A percentile compares a stretch with the other conserved stretches of the same genome.
Conservation (phyloP, 1,140 invertebrate species). For the Bombus difficillimus region DNA sequence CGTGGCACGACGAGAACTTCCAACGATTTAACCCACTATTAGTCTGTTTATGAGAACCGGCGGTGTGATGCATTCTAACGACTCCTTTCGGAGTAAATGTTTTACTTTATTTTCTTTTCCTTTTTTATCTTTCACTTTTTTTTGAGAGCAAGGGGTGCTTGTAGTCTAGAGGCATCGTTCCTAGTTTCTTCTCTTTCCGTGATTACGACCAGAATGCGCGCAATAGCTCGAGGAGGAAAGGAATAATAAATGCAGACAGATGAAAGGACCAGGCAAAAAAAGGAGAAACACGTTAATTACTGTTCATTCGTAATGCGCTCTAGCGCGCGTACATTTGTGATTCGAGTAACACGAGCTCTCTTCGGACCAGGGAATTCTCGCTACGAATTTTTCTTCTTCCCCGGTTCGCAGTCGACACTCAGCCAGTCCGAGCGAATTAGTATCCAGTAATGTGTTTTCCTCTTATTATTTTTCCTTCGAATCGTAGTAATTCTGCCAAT, state of each 20-base stretch:
- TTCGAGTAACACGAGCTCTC: conserved; percentile 27
- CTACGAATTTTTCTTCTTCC: conserved; percentile 25
- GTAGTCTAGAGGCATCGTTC: neutral
- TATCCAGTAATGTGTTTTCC: conserved; percentile 45
- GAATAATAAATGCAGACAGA: conserved; percentile 41
- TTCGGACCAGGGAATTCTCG: neutral
- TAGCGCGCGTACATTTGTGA: neutral
- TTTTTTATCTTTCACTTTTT: neutral
- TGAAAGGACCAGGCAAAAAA: conserved; percentile 22
- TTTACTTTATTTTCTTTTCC: neutral
- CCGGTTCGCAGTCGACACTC: neutral
- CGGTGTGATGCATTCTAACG: conserved; percentile 12
- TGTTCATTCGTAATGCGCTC: conserved; percentile 29
- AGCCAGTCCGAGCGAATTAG: conserved; percentile 1
- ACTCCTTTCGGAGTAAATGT: neutral
- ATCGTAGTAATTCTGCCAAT: conserved; percentile 49
- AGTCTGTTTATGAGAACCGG: conserved; percentile 15
- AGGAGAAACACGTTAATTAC: conserved; percentile 40
- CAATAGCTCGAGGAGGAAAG: conserved; percentile 9
- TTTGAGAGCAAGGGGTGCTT: neutral
- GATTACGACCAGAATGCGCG: conserved; percentile 5
- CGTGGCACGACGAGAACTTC: conserved; percentile 9
- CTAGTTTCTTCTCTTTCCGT: too few species aligned
- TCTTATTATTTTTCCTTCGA: conserved; percentile 45
- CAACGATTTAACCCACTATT: conserved; percentile 36